Evolutionary conservation across 2,113 vertebrate genomes (phyloP).

Genomic region (Hemiprocne comata): DNA sequence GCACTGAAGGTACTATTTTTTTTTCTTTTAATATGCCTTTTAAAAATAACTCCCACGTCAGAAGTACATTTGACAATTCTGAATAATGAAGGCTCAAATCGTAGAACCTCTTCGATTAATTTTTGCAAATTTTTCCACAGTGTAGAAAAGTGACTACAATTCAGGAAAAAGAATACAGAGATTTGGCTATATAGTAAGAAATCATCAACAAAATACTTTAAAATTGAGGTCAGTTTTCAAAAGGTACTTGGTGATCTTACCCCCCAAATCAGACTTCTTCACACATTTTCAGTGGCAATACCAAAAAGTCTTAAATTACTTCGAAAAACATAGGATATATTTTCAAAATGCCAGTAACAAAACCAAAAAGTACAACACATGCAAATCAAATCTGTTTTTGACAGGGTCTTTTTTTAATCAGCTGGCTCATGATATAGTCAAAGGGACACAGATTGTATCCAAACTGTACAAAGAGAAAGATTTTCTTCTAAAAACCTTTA

Average conservation of each 20-base stretch:
- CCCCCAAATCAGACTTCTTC: background rate
- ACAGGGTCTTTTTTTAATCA: background rate
- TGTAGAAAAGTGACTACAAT: background rate
- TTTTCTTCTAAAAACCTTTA: background rate
- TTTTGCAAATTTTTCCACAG: background rate
- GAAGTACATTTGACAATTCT: background rate
- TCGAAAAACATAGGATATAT: background rate
- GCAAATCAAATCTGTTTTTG: background rate
- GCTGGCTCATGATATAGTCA: background rate
- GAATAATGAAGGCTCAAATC: background rate
- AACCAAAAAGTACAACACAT: background rate
- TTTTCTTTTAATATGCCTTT: background rate
- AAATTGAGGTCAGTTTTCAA: background rate
- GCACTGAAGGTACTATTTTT: background rate
- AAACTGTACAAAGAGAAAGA: background rate
- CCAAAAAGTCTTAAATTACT: background rate
- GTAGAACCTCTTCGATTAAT: background rate
- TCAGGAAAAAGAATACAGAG: background rate
- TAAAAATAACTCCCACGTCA: background rate
- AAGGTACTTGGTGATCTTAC: background rate
- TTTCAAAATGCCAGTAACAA: background rate
- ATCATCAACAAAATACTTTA: background rate
- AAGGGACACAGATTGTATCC: background rate
- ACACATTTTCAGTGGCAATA: background rate
- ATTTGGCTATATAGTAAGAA: background rate